Conservation (phyloP, 1,140 invertebrate genomes). For the Neodiprion lecontei region DNA sequence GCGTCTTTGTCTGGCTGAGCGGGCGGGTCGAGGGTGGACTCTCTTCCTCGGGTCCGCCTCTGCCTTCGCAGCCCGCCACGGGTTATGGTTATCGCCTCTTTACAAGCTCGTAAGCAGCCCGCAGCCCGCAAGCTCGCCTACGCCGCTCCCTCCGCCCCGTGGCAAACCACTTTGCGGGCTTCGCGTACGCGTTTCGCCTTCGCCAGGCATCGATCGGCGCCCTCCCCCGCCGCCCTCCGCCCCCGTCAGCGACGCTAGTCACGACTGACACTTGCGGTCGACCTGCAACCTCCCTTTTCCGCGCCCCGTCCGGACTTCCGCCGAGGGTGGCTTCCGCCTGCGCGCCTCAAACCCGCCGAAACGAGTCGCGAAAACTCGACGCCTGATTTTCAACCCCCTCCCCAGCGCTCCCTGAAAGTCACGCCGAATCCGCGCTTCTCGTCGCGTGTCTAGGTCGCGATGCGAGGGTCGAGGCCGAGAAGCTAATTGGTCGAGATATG, state of each 20-base stretch:
- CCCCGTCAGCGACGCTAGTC: background rate
- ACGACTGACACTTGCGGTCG: background rate
- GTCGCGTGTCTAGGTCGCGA: too few relatives aligned
- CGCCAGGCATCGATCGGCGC: slow-evolving; percentile 26
- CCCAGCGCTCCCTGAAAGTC: too few relatives aligned
- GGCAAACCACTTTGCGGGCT: slow-evolving; percentile 45
- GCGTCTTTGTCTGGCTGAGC: slow-evolving; percentile 19
- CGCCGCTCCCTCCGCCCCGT: slow-evolving; percentile 24
- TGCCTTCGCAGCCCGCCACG: slow-evolving; percentile 18
- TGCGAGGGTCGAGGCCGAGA: too few relatives aligned
- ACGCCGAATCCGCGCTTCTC: too few relatives aligned
- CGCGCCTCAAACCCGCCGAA: background rate
- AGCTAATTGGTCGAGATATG: too few relatives aligned
- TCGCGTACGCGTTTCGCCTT: slow-evolving; percentile 22
- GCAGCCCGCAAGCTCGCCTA: slow-evolving; percentile 46
- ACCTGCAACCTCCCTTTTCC: slow-evolving; percentile 10
- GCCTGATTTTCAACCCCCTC: background rate
- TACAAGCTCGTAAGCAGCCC: slow-evolving; percentile 57
- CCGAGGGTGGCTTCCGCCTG: slow-evolving; percentile 20
- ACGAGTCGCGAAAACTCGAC: background rate
- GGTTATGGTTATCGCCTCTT: slow-evolving; percentile 58
- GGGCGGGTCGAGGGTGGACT: slow-evolving; percentile 9
- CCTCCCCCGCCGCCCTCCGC: background rate
- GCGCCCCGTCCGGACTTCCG: background rate
- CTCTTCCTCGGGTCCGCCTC: slow-evolving; percentile 16